These are phyloP conservation scores for Torymus tubicola DNA, from an alignment of 2,888 invertebrate genomes.

Conservation along the genomic window DNA sequence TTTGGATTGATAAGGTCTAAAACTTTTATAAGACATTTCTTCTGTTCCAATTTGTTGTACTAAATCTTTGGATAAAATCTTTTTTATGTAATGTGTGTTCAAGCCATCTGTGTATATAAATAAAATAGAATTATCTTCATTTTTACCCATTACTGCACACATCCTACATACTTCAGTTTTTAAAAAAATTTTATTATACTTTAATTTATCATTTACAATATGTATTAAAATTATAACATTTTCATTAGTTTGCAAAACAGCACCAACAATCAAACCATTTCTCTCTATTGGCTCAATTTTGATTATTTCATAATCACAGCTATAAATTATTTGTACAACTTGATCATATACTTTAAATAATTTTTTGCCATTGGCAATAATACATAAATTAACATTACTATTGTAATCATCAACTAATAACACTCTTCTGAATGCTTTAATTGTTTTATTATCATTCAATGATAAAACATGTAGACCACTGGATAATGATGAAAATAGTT, in stretches of 20 bases:
- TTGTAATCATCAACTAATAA: conserved; percentile 48
- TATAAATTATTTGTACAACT: conserved; percentile 63
- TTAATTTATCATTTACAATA: conserved; percentile 57
- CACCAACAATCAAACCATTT: conserved; percentile 59
- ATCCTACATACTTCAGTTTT: conserved; percentile 57
- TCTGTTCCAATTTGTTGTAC: conserved; percentile 54
- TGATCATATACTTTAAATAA: conserved; percentile 62
- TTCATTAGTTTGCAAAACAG: conserved; percentile 60
- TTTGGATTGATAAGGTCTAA: conserved; percentile 63
- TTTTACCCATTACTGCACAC: conserved; percentile 60
- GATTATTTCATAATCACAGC: conserved; percentile 59
- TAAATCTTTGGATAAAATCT: conserved; percentile 55
- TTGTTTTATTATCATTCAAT: conserved; percentile 57
- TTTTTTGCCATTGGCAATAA: conserved; percentile 64
- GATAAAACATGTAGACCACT: conserved; percentile 32
- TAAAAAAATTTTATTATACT: conserved; percentile 65
- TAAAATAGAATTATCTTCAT: conserved; percentile 61
- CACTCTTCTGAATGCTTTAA: conserved; percentile 56
- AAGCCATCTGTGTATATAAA: conserved; percentile 64
- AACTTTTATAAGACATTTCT: conserved; percentile 60
- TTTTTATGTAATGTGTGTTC: conserved; percentile 62
- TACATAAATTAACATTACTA: conserved; percentile 60
- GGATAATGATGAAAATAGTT: conserved; percentile 58
- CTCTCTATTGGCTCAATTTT: conserved; percentile 63
- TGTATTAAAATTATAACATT: conserved; percentile 63